Conservation (phyloP, 2,113 vertebrate genomes). For the Sapayoa aenigma region DNA sequence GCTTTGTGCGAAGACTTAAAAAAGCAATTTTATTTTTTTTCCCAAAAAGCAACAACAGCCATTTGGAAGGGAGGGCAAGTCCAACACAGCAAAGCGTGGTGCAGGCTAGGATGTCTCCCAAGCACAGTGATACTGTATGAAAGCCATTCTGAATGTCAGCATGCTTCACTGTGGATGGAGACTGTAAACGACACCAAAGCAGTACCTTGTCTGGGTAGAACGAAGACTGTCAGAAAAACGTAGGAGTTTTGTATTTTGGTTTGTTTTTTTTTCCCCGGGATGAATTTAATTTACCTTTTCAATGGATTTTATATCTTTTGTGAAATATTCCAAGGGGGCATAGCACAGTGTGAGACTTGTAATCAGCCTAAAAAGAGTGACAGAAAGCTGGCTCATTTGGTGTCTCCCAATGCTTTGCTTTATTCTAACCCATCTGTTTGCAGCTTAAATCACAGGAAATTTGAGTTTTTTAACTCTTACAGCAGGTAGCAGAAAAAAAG, state of each 20-base stretch:
- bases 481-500: conserved; percentile 30
- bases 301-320: conserved; percentile 49
- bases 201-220: conserved; percentile 32
- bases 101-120: not conserved
- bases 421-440: conserved; percentile 56
- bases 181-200: conserved; percentile 31
- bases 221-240: conserved; percentile 43
- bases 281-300: conserved; percentile 54
- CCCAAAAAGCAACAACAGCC: not conserved
- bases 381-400: conserved; percentile 59
- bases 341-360: conserved; percentile 26
- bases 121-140: not conserved
- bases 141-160: not conserved
- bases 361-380: conserved; percentile 58
- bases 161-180: not conserved
- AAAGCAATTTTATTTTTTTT: not conserved
- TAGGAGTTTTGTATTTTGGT: not conserved
- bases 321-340: conserved; percentile 26
- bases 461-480: conserved; percentile 47
- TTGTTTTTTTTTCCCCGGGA: not conserved
- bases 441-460: conserved; percentile 48
- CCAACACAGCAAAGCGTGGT: not conserved
- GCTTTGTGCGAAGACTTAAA: not conserved
- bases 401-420: conserved; percentile 36
- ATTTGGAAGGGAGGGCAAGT: not conserved